Evolutionary conservation across 2,797 vertebrate species (phyloP).

Genomic region (Petrocephalus schoutedeni): DNA sequence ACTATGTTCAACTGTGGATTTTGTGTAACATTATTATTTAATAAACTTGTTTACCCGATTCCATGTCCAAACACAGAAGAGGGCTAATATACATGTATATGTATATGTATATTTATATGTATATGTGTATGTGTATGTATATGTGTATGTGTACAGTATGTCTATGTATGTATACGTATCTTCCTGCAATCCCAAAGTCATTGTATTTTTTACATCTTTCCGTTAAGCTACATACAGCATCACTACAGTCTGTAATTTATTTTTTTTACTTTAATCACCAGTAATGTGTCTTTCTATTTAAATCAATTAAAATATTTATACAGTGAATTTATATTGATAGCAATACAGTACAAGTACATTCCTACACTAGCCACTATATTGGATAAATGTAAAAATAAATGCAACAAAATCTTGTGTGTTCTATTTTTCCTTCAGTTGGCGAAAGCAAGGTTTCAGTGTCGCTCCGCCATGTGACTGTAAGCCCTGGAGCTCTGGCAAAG

Average conservation of each 20-base stretch:
- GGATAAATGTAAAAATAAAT: background rate
- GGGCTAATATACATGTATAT: background rate
- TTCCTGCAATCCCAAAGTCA: too few species aligned
- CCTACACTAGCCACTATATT: background rate
- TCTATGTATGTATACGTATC: too few species aligned
- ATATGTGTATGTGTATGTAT: too few species aligned
- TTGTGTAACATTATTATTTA: background rate
- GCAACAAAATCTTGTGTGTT: background rate
- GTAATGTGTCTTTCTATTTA: background rate
- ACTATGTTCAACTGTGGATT: background rate
- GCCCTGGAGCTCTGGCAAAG: background rate
- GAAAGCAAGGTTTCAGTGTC: background rate
- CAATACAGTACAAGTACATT: background rate
- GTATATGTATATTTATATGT: too few species aligned
- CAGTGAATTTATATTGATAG: background rate
- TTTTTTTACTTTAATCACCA: background rate
- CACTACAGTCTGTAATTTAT: background rate
- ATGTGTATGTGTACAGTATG: too few species aligned
- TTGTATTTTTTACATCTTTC: background rate
- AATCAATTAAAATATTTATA: background rate
- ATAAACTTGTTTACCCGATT: background rate
- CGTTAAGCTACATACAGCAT: background rate
- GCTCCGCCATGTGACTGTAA: background rate
- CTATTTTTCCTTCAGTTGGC: background rate
- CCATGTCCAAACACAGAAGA: background rate